Evolutionary conservation across 1,140 invertebrate genomes (phyloP), one percentile per base, ranked within the genome.

Genomic region (Paracyclopina nana): DNA sequence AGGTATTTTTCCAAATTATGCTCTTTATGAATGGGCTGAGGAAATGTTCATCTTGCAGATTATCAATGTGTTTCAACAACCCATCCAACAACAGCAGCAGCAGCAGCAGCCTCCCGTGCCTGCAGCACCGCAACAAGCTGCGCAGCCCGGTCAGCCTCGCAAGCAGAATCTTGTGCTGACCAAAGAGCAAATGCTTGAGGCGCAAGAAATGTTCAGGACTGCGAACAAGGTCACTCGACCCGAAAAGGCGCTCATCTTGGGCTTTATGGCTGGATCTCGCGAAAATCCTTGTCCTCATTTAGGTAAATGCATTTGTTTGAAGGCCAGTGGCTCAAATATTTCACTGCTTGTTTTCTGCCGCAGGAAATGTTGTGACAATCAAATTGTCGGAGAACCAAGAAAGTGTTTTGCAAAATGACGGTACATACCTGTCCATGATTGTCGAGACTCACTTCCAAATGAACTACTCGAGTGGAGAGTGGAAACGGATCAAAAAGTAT

Each of bases 151-250:
- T 4, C 46, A 49, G 20, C 14, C 46, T n/a, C 46, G n/a, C 16
- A 11, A 22, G 20, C 30, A 20, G n/a, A 18, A 22, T 34, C 29
- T 53, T 22, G 31, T 26, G 22, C 18, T 51, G 34, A 51, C 44
- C 11, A 78, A 82, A 62, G 88, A 94, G 64, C 87, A 94, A 77
- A 91, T 95, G 77, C 68, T 87, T 58, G 86, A 92, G 66, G 90
- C 90, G 1, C 87, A 94, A 66, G 86, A 95, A 64, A 94, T 95
- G 84, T 96, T 96, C 70, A 72, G 79, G 51, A 90, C 81, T 56
- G 88, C 88, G 25, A 95, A 95, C 62, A 81, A 84, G 65, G 86
- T 95, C 31, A 94, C 88, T 1, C 67, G 90, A 56, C 87, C 88
- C 2, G 90, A 96, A 59, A 96, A 96, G 62, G 88, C 90, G 30